A percentile compares a stretch with the other conserved stretches of the same genome.
These are phyloP conservation scores for Eupithecia pulchellata DNA, from an alignment of 2,888 invertebrate species.

Conservation along the genomic window DNA sequence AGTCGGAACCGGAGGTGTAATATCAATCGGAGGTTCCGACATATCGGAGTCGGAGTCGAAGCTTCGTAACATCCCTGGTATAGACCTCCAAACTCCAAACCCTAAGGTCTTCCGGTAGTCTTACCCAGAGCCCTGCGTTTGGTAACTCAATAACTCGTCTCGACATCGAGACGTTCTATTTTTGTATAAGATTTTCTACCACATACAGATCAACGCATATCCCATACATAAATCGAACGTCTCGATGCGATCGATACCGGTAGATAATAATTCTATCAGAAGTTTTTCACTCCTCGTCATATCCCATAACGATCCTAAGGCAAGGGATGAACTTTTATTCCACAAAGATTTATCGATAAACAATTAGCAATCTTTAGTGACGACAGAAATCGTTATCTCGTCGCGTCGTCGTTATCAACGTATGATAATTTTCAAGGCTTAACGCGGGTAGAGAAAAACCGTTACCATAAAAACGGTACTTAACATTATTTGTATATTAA, in stretches of 20 bases:
- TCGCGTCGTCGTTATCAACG: conserved; percentile 26
- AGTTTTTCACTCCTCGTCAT: not conserved
- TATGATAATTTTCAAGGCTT: conserved; percentile 30
- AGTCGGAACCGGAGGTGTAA: too few species aligned
- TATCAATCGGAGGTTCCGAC: too few species aligned
- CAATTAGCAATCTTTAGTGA: conserved; percentile 7
- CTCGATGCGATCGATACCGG: not conserved
- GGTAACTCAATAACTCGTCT: not conserved
- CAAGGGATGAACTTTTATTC: not conserved
- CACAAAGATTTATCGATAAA: not conserved
- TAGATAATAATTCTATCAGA: not conserved
- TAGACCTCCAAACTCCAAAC: not conserved
- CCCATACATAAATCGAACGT: too few species aligned
- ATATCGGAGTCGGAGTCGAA: too few species aligned
- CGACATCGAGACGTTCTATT: not conserved
- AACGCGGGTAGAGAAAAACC: conserved; percentile 18
- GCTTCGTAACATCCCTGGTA: too few species aligned
- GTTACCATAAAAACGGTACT: conserved; percentile 18
- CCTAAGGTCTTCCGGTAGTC: not conserved
- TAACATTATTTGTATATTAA: not conserved
- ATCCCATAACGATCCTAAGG: not conserved
- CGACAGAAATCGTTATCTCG: conserved; percentile 9
- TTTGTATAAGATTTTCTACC: too few species aligned
- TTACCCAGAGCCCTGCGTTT: not conserved
- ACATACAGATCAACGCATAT: too few species aligned